Percentiles rank a stretch among this genome's conserved stretches.
Evolutionary conservation across 1,140 invertebrate species (phyloP).

Genomic region (Cydia splendana): DNA sequence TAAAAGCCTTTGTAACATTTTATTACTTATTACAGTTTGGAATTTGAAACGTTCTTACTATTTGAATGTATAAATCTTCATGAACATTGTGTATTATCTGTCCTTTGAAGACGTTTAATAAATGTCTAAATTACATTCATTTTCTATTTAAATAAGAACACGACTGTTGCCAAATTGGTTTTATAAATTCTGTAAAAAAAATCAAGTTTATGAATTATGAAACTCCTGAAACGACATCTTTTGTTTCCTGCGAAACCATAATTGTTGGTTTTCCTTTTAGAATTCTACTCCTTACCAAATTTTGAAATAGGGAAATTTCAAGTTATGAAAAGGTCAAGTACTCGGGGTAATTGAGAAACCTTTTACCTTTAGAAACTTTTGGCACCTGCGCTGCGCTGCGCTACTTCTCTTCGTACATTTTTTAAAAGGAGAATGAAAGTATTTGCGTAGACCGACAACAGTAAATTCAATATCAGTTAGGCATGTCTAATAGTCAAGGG

Average conservation of each 20-base stretch:
- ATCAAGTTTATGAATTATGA: background rate
- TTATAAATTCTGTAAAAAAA: background rate
- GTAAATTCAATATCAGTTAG: too few species aligned
- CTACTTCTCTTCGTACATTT: background rate
- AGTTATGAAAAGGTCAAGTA: background rate
- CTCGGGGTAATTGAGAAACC: background rate
- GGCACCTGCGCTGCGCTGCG: background rate
- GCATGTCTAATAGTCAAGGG: too few species aligned
- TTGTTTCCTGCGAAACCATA: background rate
- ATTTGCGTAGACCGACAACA: too few species aligned
- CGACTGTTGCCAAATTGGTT: background rate
- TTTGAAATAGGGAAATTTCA: background rate
- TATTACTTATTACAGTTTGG: background rate
- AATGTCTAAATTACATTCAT: background rate
- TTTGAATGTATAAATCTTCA: background rate
- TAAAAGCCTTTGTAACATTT: conserved; percentile 3
- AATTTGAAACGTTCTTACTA: background rate
- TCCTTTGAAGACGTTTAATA: background rate
- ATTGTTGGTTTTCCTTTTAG: background rate
- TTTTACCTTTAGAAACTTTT: background rate
- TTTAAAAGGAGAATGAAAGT: too few species aligned
- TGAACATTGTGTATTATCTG: background rate
- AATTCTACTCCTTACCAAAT: background rate
- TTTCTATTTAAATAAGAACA: too few species aligned
- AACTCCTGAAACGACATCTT: background rate